Evolutionary conservation across 2,113 vertebrate species (phyloP).

Genomic region (Ramphastos sulfuratus): DNA sequence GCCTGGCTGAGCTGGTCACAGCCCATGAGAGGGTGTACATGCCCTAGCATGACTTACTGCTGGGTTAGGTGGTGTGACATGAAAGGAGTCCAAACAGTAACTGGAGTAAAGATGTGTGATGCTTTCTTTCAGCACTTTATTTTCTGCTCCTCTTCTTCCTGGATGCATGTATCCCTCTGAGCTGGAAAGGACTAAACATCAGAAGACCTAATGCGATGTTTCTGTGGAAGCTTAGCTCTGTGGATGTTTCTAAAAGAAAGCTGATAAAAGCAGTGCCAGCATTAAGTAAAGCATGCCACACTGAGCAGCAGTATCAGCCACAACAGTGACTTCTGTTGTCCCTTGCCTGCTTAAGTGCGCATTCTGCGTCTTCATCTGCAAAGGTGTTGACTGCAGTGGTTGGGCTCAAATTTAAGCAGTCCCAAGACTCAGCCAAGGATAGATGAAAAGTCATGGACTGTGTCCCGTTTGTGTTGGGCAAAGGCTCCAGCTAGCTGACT

Average conservation of each 20-base stretch:
- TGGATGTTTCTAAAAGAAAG: not conserved
- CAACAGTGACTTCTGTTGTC: rapidly evolving
- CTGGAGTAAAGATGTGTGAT: not conserved
- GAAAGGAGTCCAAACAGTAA: not conserved
- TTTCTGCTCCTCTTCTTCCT: not conserved
- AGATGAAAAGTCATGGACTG: rapidly evolving
- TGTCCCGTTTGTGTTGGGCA: not conserved
- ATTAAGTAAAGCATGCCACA: rapidly evolving
- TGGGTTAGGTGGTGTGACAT: not conserved
- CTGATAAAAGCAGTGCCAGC: not conserved
- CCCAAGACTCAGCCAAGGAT: not conserved
- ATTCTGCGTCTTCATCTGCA: rapidly evolving
- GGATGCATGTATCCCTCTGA: rapidly evolving
- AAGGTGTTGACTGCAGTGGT: rapidly evolving
- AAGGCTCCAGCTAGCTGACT: rapidly evolving
- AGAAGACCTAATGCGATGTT: not conserved
- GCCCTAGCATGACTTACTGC: not conserved
- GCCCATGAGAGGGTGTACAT: rapidly evolving
- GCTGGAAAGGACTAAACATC: not conserved
- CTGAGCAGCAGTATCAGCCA: rapidly evolving
- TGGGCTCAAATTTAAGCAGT: not conserved
- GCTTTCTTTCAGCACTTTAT: rapidly evolving
- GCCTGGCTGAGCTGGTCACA: not conserved
- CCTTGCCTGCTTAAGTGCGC: rapidly evolving
- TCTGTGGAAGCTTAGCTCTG: not conserved